Conservation (phyloP, 2,113 vertebrate species). For the Taxidea taxus region DNA sequence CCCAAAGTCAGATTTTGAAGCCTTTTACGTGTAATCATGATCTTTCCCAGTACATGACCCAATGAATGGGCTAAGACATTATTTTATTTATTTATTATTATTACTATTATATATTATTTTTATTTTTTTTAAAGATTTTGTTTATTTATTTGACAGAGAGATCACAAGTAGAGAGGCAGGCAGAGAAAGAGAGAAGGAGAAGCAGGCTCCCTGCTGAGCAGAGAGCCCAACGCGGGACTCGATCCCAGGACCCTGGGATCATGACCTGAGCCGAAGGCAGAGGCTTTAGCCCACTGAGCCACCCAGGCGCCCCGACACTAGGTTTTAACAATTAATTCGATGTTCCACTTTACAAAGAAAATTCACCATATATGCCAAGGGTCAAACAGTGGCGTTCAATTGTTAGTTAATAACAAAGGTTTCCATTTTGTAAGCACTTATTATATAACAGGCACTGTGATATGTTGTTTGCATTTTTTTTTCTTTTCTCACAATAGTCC, state of each 20-base stretch:
- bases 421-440: neutral
- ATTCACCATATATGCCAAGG: neutral
- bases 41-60: neutral
- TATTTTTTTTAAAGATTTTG: no score
- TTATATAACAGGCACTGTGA: neutral
- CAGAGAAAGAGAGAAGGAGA: no score
- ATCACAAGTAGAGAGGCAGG: no score
- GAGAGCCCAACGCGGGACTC: no score
- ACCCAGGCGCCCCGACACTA: no score
- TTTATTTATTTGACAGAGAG: no score
- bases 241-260: no score
- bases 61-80: neutral
- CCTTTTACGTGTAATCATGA: neutral
- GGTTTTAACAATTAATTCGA: neutral
- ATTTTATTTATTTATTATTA: no score
- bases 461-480: neutral
- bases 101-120: no score
- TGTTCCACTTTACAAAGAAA: neutral
- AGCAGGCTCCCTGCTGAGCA: no score
- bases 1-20: neutral
- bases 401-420: neutral
- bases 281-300: no score
- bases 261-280: no score
- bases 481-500: neutral
- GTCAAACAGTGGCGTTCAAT: neutral